Conservation (phyloP, 1,140 invertebrate genomes). For the Thereuonema tuberculata region DNA sequence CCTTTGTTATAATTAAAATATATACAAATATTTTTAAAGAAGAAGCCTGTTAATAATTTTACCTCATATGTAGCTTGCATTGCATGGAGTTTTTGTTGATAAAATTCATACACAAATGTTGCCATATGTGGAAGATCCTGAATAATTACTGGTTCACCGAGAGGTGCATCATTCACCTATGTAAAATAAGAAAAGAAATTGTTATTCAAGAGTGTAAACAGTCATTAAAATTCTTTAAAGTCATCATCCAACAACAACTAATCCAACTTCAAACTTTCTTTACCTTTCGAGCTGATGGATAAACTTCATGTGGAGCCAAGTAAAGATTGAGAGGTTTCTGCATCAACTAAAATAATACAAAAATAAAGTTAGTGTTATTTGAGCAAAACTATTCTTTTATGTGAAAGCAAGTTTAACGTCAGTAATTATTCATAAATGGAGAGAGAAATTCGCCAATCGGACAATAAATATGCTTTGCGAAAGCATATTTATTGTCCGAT, state of each 20-base stretch:
- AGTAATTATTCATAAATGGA: too few species aligned
- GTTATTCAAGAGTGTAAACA: background rate
- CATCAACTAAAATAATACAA: constrained; percentile 35
- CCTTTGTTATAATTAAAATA: too few species aligned
- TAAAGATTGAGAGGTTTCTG: constrained; percentile 57
- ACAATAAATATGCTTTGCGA: too few species aligned
- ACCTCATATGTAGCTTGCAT: constrained; percentile 10
- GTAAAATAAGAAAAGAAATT: background rate
- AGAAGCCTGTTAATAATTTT: too few species aligned
- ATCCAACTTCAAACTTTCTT: too few species aligned
- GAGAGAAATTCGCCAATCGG: too few species aligned
- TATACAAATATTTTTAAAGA: too few species aligned
- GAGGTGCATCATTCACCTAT: constrained; percentile 27
- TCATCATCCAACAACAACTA: background rate
- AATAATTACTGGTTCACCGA: constrained; percentile 39
- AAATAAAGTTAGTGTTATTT: too few species aligned
- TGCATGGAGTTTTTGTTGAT: constrained; percentile 55
- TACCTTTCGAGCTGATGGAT: constrained; percentile 49
- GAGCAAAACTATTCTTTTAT: too few species aligned
- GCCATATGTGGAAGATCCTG: constrained; percentile 87
- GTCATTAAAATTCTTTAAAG: background rate
- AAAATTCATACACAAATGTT: constrained; percentile 80
- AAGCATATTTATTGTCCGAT: too few species aligned
- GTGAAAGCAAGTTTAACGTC: too few species aligned
- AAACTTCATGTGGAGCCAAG: constrained; percentile 59